Evolutionary conservation across 2,888 invertebrate genomes (phyloP).

Genomic region (Plagodis dolabraria): DNA sequence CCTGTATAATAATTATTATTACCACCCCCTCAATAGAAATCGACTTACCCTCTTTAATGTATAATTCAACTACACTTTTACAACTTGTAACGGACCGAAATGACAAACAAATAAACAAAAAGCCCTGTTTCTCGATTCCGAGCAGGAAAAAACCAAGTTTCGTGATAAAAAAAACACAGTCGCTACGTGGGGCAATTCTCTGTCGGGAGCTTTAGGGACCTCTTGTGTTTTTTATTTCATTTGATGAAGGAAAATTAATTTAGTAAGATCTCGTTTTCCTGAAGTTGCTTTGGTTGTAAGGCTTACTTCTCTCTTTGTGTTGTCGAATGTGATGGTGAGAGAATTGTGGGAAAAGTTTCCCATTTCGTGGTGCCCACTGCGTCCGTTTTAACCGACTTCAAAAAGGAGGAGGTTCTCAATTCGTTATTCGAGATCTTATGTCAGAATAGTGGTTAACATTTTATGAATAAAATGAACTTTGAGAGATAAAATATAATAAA

Average conservation of each 20-base stretch:
- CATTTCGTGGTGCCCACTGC: too few species aligned
- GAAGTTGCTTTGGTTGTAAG: background rate
- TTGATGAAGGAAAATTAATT: constrained; percentile 1
- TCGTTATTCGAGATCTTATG: too few species aligned
- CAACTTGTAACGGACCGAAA: constrained; percentile 4
- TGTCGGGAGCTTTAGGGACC: background rate
- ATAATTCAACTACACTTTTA: constrained; percentile 1
- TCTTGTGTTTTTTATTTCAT: constrained; percentile 1
- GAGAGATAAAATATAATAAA: too few species aligned
- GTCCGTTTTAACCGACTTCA: too few species aligned
- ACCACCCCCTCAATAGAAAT: background rate
- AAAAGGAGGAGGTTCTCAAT: too few species aligned
- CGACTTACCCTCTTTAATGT: constrained; percentile 1
- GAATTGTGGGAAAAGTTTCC: too few species aligned
- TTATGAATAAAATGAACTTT: too few species aligned
- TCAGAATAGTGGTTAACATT: too few species aligned
- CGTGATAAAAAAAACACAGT: background rate
- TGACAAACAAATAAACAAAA: constrained; percentile 18
- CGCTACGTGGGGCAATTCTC: background rate
- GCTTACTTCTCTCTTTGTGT: too few species aligned
- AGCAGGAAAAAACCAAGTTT: constrained; percentile 15
- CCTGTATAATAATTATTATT: too few species aligned
- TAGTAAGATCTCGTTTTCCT: background rate
- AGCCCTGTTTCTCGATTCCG: background rate
- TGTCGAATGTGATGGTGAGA: too few species aligned